Conservation (phyloP, 1,140 invertebrate species). For the Episyrphus balteatus region DNA sequence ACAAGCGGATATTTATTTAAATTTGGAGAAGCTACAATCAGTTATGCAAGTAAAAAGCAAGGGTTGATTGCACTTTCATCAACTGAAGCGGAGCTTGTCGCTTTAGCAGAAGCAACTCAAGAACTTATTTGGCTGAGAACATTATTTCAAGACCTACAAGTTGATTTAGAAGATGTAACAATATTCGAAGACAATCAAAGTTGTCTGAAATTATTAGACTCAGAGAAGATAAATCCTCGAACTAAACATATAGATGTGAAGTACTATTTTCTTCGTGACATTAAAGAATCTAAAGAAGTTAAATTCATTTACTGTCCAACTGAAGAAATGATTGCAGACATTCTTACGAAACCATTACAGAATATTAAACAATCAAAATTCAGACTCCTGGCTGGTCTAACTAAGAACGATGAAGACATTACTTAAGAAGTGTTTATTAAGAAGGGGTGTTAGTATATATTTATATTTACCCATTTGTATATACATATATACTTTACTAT, state of each 20-base stretch:
- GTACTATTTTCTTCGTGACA: constrained; percentile 14
- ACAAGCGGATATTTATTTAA: constrained; percentile 12
- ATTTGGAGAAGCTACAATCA: constrained; percentile 7
- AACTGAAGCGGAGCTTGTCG: constrained; percentile 15
- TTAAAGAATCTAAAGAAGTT: constrained; percentile 3
- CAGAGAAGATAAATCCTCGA: constrained; percentile 1
- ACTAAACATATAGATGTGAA: constrained; percentile 17
- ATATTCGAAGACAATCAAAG: background rate
- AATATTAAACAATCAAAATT: constrained; percentile 1
- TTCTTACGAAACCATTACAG: constrained; percentile 11
- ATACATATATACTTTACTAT: too few relatives aligned
- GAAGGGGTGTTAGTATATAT: constrained; percentile 1
- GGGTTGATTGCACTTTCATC: constrained; percentile 12
- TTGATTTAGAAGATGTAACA: too few relatives aligned
- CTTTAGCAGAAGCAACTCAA: constrained; percentile 8
- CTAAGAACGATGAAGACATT: background rate
- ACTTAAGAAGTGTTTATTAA: too few relatives aligned
- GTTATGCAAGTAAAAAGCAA: constrained; percentile 13
- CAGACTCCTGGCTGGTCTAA: background rate
- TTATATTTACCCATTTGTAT: too few relatives aligned
- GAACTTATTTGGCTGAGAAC: constrained; percentile 9
- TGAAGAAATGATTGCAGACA: constrained; percentile 11
- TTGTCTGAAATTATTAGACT: background rate
- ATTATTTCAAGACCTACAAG: constrained; percentile 6
- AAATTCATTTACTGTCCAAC: constrained; percentile 10